Evolutionary conservation across 2,797 vertebrate genomes (phyloP).

Genomic region (Muscicapa striata): DNA sequence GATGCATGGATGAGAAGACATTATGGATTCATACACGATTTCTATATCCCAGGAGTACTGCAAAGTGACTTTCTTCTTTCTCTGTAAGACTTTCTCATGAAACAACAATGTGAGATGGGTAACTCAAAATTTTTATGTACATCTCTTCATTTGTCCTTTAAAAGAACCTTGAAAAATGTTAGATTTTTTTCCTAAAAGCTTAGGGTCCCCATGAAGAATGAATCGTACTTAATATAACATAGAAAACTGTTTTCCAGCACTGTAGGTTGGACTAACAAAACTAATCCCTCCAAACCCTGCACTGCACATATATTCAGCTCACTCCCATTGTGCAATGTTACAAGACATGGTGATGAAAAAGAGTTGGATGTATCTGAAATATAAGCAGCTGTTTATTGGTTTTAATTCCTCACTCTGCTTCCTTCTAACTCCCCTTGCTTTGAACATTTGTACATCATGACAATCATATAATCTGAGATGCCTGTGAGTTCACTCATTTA

Average conservation of each 20-base stretch:
- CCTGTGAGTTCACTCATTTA: neutral
- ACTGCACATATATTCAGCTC: neutral
- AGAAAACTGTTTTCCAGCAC: neutral
- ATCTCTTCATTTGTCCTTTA: neutral
- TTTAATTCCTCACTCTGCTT: neutral
- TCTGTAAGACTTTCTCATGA: neutral
- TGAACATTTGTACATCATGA: neutral
- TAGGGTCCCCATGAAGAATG: neutral
- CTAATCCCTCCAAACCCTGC: neutral
- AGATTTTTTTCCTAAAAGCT: neutral
- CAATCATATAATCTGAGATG: neutral
- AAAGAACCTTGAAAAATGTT: neutral
- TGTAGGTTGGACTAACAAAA: neutral
- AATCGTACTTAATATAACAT: neutral
- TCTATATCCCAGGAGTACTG: neutral
- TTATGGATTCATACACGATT: constrained; percentile 25
- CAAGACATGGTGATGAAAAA: neutral
- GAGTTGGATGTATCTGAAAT: neutral
- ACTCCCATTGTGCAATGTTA: neutral
- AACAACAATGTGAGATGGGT: neutral
- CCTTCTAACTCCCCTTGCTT: neutral
- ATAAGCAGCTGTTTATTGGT: neutral
- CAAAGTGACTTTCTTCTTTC: constrained; percentile 47
- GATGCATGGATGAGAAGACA: constrained; percentile 21
- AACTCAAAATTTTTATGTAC: neutral